Evolutionary conservation across 2,113 vertebrate species (phyloP).

Genomic region (Sinocyclocheilus grahami): DNA sequence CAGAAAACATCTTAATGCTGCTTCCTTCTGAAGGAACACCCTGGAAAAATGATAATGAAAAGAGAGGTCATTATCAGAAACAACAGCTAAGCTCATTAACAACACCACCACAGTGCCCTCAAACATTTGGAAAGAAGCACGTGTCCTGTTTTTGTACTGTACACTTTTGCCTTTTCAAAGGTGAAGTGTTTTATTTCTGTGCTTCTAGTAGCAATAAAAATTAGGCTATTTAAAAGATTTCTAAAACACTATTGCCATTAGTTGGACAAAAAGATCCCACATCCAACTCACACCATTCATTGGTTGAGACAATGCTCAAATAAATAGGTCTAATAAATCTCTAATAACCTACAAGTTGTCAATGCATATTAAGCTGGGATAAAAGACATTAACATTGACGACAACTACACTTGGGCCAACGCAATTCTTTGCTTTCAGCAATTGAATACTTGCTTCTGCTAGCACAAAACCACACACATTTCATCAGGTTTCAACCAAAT

Average conservation of each 20-base stretch:
- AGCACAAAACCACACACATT: neutral
- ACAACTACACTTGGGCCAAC: neutral
- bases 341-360: neutral
- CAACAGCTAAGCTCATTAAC: slow-evolving; percentile 1
- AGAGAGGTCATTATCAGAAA: neutral
- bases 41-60: slow-evolving; percentile 59
- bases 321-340: neutral
- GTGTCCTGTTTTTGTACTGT: neutral
- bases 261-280: neutral
- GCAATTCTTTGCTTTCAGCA: neutral
- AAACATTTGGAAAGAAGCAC: too few species aligned
- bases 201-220: too few species aligned
- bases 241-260: neutral
- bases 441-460: neutral
- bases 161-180: neutral
- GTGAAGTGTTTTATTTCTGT: neutral
- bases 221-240: neutral
- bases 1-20: slow-evolving; percentile 73
- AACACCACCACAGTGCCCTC: neutral
- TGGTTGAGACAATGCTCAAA: neutral
- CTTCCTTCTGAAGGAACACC: slow-evolving; percentile 82
- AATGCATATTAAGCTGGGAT: neutral
- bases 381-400: neutral
- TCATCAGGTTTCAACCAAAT: neutral
- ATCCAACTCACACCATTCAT: neutral